Evolutionary conservation across 2,888 invertebrate species (phyloP).

Genomic region (Holacanthella duospinosa): DNA sequence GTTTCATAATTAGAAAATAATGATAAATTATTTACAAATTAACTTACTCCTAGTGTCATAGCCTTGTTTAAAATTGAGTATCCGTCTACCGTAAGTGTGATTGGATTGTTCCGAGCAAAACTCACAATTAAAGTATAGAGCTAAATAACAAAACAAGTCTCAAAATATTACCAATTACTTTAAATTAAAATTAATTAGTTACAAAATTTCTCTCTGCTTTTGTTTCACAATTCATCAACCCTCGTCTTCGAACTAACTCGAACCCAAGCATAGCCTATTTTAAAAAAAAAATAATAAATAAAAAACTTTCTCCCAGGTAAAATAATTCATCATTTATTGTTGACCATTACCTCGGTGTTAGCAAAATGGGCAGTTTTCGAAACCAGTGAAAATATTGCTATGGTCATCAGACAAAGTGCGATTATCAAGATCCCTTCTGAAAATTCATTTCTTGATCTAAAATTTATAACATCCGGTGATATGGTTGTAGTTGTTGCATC

Average conservation of each 20-base stretch:
- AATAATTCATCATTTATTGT: background rate
- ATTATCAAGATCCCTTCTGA: background rate
- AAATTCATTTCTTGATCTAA: background rate
- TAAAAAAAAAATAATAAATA: background rate
- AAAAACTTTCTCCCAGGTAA: background rate
- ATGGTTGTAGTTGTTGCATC: background rate
- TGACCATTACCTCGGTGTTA: background rate
- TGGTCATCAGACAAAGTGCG: background rate
- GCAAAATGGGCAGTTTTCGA: background rate
- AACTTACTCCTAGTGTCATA: constrained; percentile 18
- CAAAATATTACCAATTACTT: background rate
- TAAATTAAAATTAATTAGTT: background rate
- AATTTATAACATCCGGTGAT: background rate
- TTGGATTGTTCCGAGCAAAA: constrained; percentile 29
- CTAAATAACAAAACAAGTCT: constrained; percentile 6
- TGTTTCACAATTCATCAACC: constrained; percentile 12
- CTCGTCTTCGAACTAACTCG: constrained; percentile 12
- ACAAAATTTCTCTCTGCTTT: constrained; percentile 17
- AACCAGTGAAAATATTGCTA: background rate
- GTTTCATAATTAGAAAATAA: background rate
- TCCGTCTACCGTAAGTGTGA: constrained; percentile 26
- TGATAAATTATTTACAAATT: background rate
- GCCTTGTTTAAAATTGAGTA: constrained; percentile 27
- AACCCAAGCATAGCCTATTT: constrained; percentile 20
- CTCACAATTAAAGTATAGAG: constrained; percentile 26